phyloP scores from a whole-genome alignment of 2,888 invertebrate species.

The Drosophila sordidula region DNA sequence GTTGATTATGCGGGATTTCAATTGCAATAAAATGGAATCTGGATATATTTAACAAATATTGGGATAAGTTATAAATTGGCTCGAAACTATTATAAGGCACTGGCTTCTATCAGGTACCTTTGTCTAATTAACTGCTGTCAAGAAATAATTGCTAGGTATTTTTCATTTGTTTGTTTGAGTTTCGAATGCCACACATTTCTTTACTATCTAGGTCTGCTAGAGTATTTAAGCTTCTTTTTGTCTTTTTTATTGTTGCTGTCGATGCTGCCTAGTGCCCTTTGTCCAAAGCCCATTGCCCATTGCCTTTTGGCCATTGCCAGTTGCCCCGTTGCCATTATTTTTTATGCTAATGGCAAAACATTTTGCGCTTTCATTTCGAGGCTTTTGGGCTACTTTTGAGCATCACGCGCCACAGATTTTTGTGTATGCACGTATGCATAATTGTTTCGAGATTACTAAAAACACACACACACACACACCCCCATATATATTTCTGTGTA shows the following conservation, averaged over 20 bases:
- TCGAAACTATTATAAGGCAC: too few relatives aligned
- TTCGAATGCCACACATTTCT: background rate
- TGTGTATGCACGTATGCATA: conserved; percentile 77
- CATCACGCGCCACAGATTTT: conserved; percentile 78
- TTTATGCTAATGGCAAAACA: conserved; percentile 78
- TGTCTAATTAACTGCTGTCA: too few relatives aligned
- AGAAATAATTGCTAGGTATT: too few relatives aligned
- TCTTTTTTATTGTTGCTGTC: background rate
- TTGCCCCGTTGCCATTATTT: conserved; percentile 64
- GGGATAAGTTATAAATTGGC: too few relatives aligned
- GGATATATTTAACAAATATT: too few relatives aligned
- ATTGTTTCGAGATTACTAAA: conserved; percentile 75
- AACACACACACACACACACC: conserved; percentile 9
- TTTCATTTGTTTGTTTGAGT: too few relatives aligned
- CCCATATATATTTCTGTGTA: background rate
- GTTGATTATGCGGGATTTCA: too few relatives aligned
- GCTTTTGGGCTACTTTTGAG: conserved; percentile 69
- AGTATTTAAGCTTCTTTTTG: conserved; percentile 8
- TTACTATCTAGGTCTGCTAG: background rate
- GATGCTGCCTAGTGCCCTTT: background rate
- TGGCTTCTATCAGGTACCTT: too few relatives aligned
- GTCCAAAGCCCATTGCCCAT: conserved; percentile 9
- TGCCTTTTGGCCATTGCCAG: conserved; percentile 30
- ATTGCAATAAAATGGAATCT: background rate
- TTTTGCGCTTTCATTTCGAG: conserved; percentile 75